These are phyloP conservation scores for Papilio gigon DNA, from an alignment of 2,888 invertebrate genomes.

Conservation along the genomic window DNA sequence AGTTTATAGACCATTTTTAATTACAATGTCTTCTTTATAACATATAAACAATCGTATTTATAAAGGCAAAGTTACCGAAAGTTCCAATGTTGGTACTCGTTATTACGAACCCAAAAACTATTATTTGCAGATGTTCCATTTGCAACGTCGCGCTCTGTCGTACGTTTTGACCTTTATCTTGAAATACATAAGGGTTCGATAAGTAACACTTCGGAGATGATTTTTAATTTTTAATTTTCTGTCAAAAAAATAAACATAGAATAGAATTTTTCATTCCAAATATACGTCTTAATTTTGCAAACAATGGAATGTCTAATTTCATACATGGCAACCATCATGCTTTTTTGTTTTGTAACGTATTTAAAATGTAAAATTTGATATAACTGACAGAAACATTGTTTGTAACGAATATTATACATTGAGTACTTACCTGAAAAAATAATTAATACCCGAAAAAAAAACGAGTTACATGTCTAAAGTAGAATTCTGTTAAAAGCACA, in stretches of 20 bases:
- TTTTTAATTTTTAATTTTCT: background rate
- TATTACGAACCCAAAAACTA: constrained; percentile 22
- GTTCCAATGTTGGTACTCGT: background rate
- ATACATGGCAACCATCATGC: no score
- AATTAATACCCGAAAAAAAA: no score
- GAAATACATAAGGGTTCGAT: background rate
- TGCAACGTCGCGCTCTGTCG: background rate
- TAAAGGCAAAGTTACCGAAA: background rate
- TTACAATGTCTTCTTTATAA: background rate
- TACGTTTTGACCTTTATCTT: constrained; percentile 9
- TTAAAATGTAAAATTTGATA: no score
- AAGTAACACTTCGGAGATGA: background rate
- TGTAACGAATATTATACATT: no score
- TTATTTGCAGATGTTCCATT: constrained; percentile 32
- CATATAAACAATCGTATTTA: background rate
- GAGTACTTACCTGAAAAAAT: no score
- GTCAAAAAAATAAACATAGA: background rate
- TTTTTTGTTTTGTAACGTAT: no score
- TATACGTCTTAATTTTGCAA: no score
- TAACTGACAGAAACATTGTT: no score
- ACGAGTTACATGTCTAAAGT: no score
- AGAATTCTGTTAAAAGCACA: no score
- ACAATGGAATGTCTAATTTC: no score
- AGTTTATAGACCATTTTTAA: background rate
- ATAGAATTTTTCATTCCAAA: no score